Evolutionary conservation across 92 coral and sea anemone species (phyloP).

Genomic region (Zoanthus gigantus): DNA sequence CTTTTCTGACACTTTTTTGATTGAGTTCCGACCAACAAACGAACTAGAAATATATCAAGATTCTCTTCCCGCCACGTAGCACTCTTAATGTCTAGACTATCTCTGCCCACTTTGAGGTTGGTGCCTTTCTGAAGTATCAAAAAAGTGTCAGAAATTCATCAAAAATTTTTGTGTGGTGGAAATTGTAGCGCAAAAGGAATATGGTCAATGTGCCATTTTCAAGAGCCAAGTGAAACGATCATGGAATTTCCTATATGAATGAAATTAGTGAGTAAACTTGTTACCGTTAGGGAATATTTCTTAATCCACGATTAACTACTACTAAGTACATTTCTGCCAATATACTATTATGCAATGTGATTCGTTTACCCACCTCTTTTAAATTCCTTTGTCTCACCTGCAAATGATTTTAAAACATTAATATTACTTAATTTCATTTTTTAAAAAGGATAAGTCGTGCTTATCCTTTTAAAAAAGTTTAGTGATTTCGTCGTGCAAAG

Average conservation of each 20-base stretch:
- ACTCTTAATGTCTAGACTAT: too few relatives aligned
- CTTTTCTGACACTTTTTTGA: too few relatives aligned
- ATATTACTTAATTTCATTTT: neutral
- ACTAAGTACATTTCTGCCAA: too few relatives aligned
- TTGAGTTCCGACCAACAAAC: too few relatives aligned
- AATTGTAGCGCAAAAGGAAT: too few relatives aligned
- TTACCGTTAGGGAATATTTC: too few relatives aligned
- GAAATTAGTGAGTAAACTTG: too few relatives aligned
- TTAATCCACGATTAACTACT: too few relatives aligned
- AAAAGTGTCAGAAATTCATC: too few relatives aligned
- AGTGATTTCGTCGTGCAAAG: neutral
- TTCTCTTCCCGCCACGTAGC: too few relatives aligned
- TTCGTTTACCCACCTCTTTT: neutral
- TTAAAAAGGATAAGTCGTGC: neutral
- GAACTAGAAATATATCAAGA: too few relatives aligned
- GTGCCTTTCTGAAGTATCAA: neutral
- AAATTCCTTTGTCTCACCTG: constrained; percentile 17
- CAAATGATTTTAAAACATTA: constrained; percentile 9
- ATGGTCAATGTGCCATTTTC: neutral
- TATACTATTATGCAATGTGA: neutral
- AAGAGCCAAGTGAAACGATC: neutral
- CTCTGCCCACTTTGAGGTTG: neutral
- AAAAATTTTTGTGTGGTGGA: neutral
- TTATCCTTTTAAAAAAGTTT: neutral
- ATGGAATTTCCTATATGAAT: too few relatives aligned